Evolutionary conservation across 1,140 invertebrate species (phyloP).

Genomic region (Pachypsylla venusta): DNA sequence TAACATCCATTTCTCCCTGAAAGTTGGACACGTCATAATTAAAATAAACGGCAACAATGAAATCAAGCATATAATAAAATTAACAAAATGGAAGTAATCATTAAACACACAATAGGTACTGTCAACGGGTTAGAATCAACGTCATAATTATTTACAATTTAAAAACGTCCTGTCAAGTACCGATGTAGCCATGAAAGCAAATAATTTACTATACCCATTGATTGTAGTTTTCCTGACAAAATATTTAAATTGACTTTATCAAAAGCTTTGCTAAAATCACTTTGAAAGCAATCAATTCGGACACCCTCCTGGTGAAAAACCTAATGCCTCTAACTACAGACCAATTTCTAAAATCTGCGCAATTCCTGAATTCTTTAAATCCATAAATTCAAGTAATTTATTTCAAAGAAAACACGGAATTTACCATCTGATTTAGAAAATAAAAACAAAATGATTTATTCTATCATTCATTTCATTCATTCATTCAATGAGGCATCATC

Average conservation of each 20-base stretch:
- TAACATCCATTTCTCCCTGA: slow-evolving; percentile 81
- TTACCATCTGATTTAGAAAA: too few species aligned
- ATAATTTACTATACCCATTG: not conserved
- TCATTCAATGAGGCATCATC: too few species aligned
- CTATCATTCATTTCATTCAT: too few species aligned
- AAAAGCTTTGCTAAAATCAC: slow-evolving; percentile 16
- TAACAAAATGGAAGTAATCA: too few species aligned
- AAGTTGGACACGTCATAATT: slow-evolving; percentile 20
- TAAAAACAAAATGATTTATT: too few species aligned
- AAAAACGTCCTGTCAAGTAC: not conserved
- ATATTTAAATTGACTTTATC: slow-evolving; percentile 12
- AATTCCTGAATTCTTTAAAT: slow-evolving; percentile 5
- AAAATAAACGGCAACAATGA: not conserved
- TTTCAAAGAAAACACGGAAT: too few species aligned
- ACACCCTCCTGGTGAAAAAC: too few species aligned
- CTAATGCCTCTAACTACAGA: too few species aligned
- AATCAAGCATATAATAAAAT: too few species aligned
- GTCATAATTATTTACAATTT: not conserved
- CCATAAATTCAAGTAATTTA: too few species aligned
- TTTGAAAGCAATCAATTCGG: slow-evolving; percentile 14
- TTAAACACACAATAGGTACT: too few species aligned
- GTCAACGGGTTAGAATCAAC: not conserved
- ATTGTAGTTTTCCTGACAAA: not conserved
- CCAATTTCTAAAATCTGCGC: slow-evolving; percentile 6
- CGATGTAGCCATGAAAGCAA: slow-evolving; percentile 8